Percentiles rank a stretch among this genome's conserved stretches.
Evolutionary conservation across 2,888 invertebrate genomes (phyloP).

Genomic region (Amorpha juglandis): DNA sequence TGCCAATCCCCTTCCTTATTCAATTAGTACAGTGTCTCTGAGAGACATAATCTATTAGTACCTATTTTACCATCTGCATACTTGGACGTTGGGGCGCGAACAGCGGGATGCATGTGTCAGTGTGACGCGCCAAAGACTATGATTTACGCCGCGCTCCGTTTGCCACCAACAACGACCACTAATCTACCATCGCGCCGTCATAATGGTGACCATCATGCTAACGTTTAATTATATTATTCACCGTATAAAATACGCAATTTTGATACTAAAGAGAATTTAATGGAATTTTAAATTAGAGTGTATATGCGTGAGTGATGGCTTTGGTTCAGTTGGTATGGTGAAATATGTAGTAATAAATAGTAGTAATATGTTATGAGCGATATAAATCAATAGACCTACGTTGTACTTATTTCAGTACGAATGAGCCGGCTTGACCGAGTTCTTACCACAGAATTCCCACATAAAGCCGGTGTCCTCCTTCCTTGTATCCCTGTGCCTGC

Average conservation of each 20-base stretch:
- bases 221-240: slow-evolving; percentile 24
- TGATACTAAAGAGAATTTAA: slow-evolving; percentile 6
- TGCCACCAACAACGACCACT: slow-evolving; percentile 69
- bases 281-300: not conserved
- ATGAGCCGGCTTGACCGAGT: no score
- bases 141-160: slow-evolving; percentile 80
- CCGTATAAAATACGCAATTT: slow-evolving; percentile 6
- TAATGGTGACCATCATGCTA: slow-evolving; percentile 20
- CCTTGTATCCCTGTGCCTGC: no score
- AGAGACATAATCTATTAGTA: slow-evolving; percentile 23
- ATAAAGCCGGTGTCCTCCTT: no score
- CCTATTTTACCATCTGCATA: not conserved
- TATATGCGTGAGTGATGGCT: not conserved
- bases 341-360: no score
- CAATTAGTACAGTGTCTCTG: not conserved
- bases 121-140: slow-evolving; percentile 74
- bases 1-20: not conserved
- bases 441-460: no score
- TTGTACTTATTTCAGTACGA: no score
- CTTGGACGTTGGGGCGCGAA: not conserved
- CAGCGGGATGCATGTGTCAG: slow-evolving; percentile 74
- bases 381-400: no score
- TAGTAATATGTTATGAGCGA: no score
- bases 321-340: not conserved
- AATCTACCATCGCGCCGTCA: slow-evolving; percentile 58